Evolutionary conservation across 2,113 vertebrate species (phyloP).

Genomic region (Crotalus viridis): DNA sequence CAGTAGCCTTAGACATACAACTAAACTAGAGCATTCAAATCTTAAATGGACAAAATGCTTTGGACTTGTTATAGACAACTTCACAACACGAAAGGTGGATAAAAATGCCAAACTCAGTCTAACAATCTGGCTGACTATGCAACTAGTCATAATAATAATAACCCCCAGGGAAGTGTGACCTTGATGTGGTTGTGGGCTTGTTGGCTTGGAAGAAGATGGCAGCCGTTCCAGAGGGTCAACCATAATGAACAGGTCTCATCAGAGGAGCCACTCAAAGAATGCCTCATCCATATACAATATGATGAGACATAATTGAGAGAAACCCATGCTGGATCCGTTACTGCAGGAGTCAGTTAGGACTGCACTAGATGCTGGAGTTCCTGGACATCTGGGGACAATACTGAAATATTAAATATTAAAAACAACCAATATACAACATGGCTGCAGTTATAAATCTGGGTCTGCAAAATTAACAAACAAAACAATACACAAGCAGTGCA

Average conservation of each 20-base stretch:
- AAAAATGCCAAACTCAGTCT: neutral
- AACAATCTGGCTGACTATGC: neutral
- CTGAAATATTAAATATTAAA: neutral
- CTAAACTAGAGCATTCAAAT: neutral
- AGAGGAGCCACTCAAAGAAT: neutral
- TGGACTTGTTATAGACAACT: neutral
- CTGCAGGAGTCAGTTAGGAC: neutral
- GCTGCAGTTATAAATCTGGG: neutral
- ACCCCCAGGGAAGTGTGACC: neutral
- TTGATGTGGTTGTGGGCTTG: neutral
- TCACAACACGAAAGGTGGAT: neutral
- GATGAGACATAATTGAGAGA: neutral
- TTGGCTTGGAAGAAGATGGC: neutral
- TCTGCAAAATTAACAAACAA: neutral
- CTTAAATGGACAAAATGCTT: neutral
- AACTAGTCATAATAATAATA: neutral
- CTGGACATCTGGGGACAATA: neutral
- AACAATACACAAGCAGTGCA: neutral
- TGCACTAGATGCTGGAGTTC: neutral
- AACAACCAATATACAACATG: neutral
- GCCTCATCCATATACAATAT: neutral
- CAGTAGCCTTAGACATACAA: neutral
- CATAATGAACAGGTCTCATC: neutral
- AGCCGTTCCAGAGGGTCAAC: neutral
- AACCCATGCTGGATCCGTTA: neutral